phyloP scores from a whole-genome alignment of 2,888 invertebrate genomes.

The Euplagia quadripunctaria region DNA sequence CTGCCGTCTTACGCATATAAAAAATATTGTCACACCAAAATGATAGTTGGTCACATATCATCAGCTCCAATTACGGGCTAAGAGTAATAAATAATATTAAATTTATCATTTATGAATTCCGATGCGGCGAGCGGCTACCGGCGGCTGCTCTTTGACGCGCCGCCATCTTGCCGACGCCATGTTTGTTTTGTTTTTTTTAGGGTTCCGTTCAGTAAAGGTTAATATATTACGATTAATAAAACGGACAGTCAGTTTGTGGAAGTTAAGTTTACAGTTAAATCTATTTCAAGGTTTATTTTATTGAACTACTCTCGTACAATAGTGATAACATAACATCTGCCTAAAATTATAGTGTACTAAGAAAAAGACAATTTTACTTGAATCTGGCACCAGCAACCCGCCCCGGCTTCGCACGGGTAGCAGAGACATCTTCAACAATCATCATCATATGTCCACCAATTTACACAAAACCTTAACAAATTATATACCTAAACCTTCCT shows the following conservation, averaged over 20 bases:
- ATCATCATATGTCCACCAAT: too few relatives aligned
- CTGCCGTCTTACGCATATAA: slow-evolving; percentile 42
- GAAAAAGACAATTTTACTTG: not conserved
- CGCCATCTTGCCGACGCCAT: slow-evolving; percentile 80
- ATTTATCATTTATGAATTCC: slow-evolving; percentile 87
- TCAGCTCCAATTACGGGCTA: slow-evolving; percentile 68
- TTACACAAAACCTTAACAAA: too few relatives aligned
- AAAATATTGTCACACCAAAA: slow-evolving; percentile 64
- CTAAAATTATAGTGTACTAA: not conserved
- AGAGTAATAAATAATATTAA: slow-evolving; percentile 83
- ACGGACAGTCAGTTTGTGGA: slow-evolving; percentile 25
- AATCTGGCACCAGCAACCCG: too few relatives aligned
- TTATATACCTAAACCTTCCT: too few relatives aligned
- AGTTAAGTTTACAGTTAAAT: slow-evolving; percentile 15
- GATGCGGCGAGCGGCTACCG: slow-evolving; percentile 79
- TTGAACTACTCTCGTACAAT: not conserved
- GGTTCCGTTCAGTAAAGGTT: slow-evolving; percentile 46
- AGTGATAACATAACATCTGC: not conserved
- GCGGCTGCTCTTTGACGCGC: slow-evolving; percentile 79
- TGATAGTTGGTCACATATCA: slow-evolving; percentile 51
- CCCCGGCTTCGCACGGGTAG: too few relatives aligned
- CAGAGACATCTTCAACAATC: too few relatives aligned
- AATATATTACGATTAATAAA: slow-evolving; percentile 52
- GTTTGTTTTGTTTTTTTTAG: slow-evolving; percentile 80
- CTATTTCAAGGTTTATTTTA: slow-evolving; percentile 20